Percentiles rank a stretch among this genome's conserved stretches.
Evolutionary conservation across 2,888 invertebrate species (phyloP).

Genomic region (Epirrita christyi): DNA sequence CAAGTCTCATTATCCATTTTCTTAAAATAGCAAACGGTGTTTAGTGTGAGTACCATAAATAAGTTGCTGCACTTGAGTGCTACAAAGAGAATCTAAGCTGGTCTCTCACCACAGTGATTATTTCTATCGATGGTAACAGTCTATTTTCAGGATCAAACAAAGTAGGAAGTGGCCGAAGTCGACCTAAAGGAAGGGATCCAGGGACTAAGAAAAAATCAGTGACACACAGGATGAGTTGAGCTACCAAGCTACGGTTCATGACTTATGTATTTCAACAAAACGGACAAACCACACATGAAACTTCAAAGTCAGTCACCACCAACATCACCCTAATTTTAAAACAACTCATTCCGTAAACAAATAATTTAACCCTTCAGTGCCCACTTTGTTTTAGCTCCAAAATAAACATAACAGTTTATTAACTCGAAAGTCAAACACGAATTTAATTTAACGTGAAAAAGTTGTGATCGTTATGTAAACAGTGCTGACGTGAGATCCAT

Average conservation of each 20-base stretch:
- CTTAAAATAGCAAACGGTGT: too few relatives aligned
- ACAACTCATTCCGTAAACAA: conserved; percentile 28
- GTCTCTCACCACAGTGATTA: too few relatives aligned
- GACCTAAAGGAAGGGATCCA: too few relatives aligned
- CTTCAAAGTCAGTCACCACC: conserved; percentile 7
- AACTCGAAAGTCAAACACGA: conserved; percentile 37
- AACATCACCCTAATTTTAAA: conserved; percentile 19
- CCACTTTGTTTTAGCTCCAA: conserved; percentile 26
- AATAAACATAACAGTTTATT: conserved; percentile 39
- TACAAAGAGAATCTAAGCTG: too few relatives aligned
- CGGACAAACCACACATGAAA: neutral
- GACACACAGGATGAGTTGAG: too few relatives aligned
- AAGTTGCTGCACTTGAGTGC: too few relatives aligned
- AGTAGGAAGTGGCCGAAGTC: too few relatives aligned
- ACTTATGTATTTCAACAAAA: conserved; percentile 1
- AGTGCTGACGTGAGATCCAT: conserved; percentile 44
- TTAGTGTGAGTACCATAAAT: too few relatives aligned
- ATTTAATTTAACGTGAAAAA: conserved; percentile 38
- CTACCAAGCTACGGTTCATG: neutral
- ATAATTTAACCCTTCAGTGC: conserved; percentile 27
- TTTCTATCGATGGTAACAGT: too few relatives aligned
- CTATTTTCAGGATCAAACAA: too few relatives aligned
- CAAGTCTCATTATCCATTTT: too few relatives aligned
- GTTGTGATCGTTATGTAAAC: conserved; percentile 38
- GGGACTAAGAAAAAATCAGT: too few relatives aligned